A percentile compares a stretch with the other conserved stretches of the same genome.
phyloP scores from a whole-genome alignment of 2,888 invertebrate genomes.

The Protodeltote pygarga region DNA sequence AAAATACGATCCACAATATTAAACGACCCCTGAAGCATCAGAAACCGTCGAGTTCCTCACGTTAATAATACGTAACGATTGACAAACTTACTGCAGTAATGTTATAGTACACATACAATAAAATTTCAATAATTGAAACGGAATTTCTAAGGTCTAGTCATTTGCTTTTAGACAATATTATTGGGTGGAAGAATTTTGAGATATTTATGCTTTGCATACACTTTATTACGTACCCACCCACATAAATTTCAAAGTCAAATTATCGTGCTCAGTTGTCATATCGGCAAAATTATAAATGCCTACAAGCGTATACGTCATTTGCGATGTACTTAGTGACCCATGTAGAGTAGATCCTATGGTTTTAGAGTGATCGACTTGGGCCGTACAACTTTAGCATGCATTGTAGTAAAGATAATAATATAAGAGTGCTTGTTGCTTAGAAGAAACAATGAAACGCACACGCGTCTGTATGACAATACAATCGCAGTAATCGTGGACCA shows the following conservation, averaged over 20 bases:
- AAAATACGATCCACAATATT: conserved; percentile 48
- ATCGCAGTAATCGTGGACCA: conserved; percentile 36
- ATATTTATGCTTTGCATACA: conserved; percentile 47
- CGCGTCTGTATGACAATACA: conserved; percentile 8
- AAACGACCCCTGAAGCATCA: conserved; percentile 25
- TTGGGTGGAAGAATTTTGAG: conserved; percentile 26
- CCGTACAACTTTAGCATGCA: conserved; percentile 19
- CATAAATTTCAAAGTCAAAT: conserved; percentile 36
- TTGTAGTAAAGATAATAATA: conserved; percentile 23
- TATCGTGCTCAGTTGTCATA: conserved; percentile 53
- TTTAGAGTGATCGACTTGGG: conserved; percentile 16
- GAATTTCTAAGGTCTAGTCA: conserved; percentile 47
- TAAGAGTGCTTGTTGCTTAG: conserved; percentile 25
- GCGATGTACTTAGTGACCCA: conserved; percentile 44
- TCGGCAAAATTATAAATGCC: conserved; percentile 40
- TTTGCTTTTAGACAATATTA: conserved; percentile 47
- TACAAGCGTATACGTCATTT: conserved; percentile 57
- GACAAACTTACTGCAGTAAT: conserved; percentile 14
- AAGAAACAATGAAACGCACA: conserved; percentile 19
- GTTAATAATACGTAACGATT: conserved; percentile 28
- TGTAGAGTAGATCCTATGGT: conserved; percentile 41
- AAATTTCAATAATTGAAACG: conserved; percentile 8
- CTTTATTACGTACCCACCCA: conserved; percentile 35
- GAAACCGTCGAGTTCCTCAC: conserved; percentile 32
- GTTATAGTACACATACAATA: conserved; percentile 9